These are phyloP conservation scores for Eremophila alpestris DNA, from an alignment of 2,797 vertebrate species.

Conservation along the genomic window DNA sequence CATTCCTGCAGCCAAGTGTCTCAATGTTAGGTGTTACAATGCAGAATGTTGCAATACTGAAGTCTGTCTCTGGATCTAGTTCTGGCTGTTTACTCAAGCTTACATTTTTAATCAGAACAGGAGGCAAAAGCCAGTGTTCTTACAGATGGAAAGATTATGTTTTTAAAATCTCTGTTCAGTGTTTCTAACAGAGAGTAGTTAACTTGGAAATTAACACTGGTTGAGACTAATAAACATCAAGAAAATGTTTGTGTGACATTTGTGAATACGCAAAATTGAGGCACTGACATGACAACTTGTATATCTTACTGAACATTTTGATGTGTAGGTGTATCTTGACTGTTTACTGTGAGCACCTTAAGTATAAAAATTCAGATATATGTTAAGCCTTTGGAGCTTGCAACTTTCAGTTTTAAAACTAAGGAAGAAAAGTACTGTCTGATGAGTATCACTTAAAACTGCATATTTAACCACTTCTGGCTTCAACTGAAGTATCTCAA, in stretches of 20 bases:
- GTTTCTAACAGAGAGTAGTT: neutral
- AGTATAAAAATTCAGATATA: neutral
- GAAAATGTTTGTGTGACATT: neutral
- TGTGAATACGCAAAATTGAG: neutral
- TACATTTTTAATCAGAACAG: conserved; percentile 28
- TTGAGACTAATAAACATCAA: neutral
- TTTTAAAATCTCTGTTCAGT: conserved; percentile 34
- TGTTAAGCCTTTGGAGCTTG: neutral
- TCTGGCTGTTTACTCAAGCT: conserved; percentile 11
- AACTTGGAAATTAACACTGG: neutral
- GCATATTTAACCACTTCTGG: neutral
- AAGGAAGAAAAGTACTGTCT: neutral
- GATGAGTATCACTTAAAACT: neutral
- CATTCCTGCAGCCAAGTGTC: neutral
- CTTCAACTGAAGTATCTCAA: conserved; percentile 21
- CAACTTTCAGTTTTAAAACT: neutral
- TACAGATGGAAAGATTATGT: conserved; percentile 11
- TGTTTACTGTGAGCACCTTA: neutral
- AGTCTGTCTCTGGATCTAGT: neutral
- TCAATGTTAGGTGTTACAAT: conserved; percentile 11
- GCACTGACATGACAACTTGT: neutral
- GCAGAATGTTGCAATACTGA: neutral
- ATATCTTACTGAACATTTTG: neutral
- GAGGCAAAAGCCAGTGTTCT: conserved; percentile 20
- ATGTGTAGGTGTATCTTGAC: neutral